phyloP scores from a whole-genome alignment of 2,888 invertebrate species.

The Catocala nupta region DNA sequence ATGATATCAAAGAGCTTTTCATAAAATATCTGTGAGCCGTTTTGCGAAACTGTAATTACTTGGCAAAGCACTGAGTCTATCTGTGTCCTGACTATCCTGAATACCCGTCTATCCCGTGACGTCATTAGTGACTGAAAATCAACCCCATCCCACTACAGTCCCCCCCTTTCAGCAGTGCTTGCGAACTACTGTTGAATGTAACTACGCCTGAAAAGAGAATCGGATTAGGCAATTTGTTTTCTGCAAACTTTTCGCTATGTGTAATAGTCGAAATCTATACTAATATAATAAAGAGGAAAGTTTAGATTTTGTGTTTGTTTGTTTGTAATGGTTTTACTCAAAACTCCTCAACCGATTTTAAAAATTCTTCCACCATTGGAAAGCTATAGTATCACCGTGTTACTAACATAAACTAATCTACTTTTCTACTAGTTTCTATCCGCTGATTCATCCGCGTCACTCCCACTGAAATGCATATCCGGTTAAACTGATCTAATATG shows the following conservation, averaged over 20 bases:
- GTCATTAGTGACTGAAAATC: slow-evolving; percentile 51
- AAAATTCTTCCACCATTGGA: too few species aligned
- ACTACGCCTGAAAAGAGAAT: slow-evolving; percentile 10
- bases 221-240: background rate
- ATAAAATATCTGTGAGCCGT: slow-evolving; percentile 31
- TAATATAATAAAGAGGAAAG: too few species aligned
- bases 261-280: background rate
- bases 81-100: slow-evolving; percentile 33
- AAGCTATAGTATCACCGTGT: too few species aligned
- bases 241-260: background rate
- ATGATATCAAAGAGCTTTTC: slow-evolving; percentile 14
- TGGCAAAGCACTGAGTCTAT: slow-evolving; percentile 32
- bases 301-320: too few species aligned
- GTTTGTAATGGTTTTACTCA: background rate
- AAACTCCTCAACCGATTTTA: background rate
- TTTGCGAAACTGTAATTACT: slow-evolving; percentile 43
- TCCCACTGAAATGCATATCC: too few species aligned
- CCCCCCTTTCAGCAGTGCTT: background rate
- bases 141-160: background rate
- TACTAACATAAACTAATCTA: too few species aligned
- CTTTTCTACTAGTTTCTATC: too few species aligned
- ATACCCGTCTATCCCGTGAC: slow-evolving; percentile 35
- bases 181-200: slow-evolving; percentile 29
- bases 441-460: too few species aligned
- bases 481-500: too few species aligned